Percentiles rank a stretch among this genome's conserved stretches.
Evolutionary conservation across 2,797 vertebrate genomes (phyloP).

Genomic region (Lutjanus argentimaculatus): DNA sequence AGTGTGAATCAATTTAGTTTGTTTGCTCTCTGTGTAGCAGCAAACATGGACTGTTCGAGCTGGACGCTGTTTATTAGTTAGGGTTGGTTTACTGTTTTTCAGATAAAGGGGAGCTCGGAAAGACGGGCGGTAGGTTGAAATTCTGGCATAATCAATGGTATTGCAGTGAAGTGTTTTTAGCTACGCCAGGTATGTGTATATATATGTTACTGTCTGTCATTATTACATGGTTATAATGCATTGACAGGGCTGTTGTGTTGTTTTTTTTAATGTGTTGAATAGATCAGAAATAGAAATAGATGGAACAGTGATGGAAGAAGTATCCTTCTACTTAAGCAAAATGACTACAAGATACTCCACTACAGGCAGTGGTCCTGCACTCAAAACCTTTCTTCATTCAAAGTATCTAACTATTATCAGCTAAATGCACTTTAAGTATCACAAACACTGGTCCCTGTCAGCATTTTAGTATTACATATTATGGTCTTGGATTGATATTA

Average conservation of each 20-base stretch:
- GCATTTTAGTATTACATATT: too few relatives aligned
- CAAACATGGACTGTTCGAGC: neutral
- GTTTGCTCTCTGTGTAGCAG: neutral
- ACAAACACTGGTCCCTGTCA: too few relatives aligned
- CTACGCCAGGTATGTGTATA: neutral
- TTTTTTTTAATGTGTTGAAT: neutral
- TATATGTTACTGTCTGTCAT: neutral
- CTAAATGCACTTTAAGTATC: too few relatives aligned
- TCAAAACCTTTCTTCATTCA: too few relatives aligned
- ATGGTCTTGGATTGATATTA: too few relatives aligned
- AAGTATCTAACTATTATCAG: too few relatives aligned
- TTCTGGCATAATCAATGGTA: neutral
- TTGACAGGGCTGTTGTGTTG: neutral
- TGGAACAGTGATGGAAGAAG: too few relatives aligned
- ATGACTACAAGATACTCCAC: too few relatives aligned
- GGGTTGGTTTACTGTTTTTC: constrained; percentile 72
- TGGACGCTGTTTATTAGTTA: neutral
- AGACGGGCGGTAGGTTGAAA: constrained; percentile 68
- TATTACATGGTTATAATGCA: neutral
- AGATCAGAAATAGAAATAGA: too few relatives aligned
- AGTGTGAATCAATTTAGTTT: too few relatives aligned
- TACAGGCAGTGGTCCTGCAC: too few relatives aligned
- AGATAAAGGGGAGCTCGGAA: constrained; percentile 51
- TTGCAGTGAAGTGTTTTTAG: neutral
- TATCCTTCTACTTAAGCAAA: too few relatives aligned